A percentile compares a stretch with the other conserved stretches of the same genome.
These are phyloP conservation scores for Seriola aureovittata DNA, from an alignment of 2,113 vertebrate species.

Conservation along the genomic window DNA sequence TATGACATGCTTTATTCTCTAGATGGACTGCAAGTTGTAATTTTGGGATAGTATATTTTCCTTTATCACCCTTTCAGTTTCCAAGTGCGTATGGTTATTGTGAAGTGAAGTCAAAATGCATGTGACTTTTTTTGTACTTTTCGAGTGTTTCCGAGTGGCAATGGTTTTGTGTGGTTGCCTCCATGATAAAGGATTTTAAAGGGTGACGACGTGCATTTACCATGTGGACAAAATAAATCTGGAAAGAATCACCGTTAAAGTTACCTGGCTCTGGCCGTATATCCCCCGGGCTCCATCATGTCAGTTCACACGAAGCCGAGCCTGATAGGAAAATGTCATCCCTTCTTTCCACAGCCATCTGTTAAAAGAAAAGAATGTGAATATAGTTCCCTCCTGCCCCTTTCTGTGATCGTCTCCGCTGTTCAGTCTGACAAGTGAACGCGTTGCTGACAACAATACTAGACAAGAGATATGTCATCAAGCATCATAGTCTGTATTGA, in stretches of 20 bases:
- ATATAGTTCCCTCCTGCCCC: constrained; percentile 52
- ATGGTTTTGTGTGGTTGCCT: not conserved
- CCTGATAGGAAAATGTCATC: constrained; percentile 74
- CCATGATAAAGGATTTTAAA: not conserved
- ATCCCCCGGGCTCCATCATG: constrained; percentile 70
- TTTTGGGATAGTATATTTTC: constrained; percentile 70
- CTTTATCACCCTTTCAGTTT: constrained; percentile 67
- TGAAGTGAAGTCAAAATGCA: constrained; percentile 28
- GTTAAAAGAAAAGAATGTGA: constrained; percentile 70
- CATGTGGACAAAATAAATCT: constrained; percentile 41
- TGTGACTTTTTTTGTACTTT: not conserved
- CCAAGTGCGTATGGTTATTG: constrained; percentile 29
- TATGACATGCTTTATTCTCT: constrained; percentile 72
- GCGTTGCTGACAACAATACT: constrained; percentile 61
- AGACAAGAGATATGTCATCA: constrained; percentile 68
- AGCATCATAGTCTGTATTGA: constrained; percentile 56
- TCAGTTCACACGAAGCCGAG: constrained; percentile 57
- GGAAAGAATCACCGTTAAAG: constrained; percentile 51
- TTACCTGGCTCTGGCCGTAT: constrained; percentile 62
- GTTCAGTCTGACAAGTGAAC: constrained; percentile 66
- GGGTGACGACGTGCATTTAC: constrained; percentile 43
- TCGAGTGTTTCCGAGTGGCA: not conserved
- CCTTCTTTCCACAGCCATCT: constrained; percentile 66
- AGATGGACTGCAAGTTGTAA: constrained; percentile 67
- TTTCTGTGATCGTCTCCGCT: constrained; percentile 58